Percentiles rank a stretch among this genome's conserved stretches.
These are phyloP conservation scores for Tenodera sinensis DNA, from an alignment of 2,888 invertebrate genomes.

Conservation along the genomic window DNA sequence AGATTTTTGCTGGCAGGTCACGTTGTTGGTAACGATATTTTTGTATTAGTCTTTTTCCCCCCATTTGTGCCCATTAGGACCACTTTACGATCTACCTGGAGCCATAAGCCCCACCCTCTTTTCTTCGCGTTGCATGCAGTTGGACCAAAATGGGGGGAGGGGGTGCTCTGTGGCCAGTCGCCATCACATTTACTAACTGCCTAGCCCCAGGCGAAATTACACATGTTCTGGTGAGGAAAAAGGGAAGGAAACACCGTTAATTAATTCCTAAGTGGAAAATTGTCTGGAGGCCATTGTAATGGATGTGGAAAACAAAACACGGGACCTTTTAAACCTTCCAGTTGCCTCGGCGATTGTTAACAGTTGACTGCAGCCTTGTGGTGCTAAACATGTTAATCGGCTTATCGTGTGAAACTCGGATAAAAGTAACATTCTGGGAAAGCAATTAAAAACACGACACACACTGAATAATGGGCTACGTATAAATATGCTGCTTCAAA, in stretches of 20 bases:
- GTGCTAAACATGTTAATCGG: not conserved
- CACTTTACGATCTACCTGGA: not conserved
- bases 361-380: not conserved
- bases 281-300: not conserved
- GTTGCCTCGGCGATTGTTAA: not conserved
- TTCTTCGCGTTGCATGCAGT: not conserved
- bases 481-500: too few species aligned
- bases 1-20: too few species aligned
- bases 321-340: not conserved
- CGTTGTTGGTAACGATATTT: not conserved
- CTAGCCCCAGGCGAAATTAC: not conserved
- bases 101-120: not conserved
- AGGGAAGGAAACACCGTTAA: not conserved
- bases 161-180: not conserved
- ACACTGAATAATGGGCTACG: too few species aligned
- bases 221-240: not conserved
- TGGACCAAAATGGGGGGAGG: not conserved
- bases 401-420: not conserved
- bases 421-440: not conserved
- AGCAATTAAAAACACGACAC: not conserved
- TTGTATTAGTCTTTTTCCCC: not conserved
- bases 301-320: not conserved
- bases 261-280: slow-evolving; percentile 1
- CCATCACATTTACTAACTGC: not conserved
- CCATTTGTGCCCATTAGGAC: not conserved